These are phyloP conservation scores for Acrobasis repandana DNA, from an alignment of 2,888 invertebrate species.

Conservation along the genomic window DNA sequence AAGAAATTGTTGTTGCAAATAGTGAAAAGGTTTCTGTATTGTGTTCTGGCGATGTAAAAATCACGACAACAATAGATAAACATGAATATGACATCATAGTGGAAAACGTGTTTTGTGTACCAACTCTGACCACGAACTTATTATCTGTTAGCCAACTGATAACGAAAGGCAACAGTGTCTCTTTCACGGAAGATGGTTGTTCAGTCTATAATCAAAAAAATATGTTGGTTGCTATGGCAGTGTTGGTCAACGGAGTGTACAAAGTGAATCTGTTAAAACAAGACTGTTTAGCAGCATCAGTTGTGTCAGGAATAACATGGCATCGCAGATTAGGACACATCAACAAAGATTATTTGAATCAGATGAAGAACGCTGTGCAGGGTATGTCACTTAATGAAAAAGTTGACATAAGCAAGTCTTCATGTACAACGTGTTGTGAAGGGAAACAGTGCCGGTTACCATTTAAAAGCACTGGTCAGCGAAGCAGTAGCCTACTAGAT, in stretches of 20 bases:
- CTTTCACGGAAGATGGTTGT: conserved; percentile 26
- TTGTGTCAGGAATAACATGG: conserved; percentile 28
- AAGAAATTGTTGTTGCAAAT: conserved; percentile 28
- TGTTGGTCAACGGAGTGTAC: conserved; percentile 30
- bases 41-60: background rate
- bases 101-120: conserved; percentile 30
- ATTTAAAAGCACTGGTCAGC: too few relatives aligned
- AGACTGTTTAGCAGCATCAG: conserved; percentile 24
- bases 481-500: too few relatives aligned
- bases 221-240: conserved; percentile 27
- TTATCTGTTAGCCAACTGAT: conserved; percentile 22
- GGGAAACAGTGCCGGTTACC: conserved; percentile 14
- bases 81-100: conserved; percentile 25
- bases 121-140: conserved; percentile 31
- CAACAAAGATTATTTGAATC: conserved; percentile 27
- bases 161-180: conserved; percentile 30
- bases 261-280: conserved; percentile 21
- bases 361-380: conserved; percentile 30
- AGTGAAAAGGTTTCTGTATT: background rate
- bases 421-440: conserved; percentile 34
- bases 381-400: conserved; percentile 4
- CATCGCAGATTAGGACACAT: conserved; percentile 31
- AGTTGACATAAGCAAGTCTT: conserved; percentile 26
- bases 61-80: background rate
- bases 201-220: conserved; percentile 26